phyloP scores from a whole-genome alignment of 2,113 vertebrate genomes.

The Etheostoma cragini region DNA sequence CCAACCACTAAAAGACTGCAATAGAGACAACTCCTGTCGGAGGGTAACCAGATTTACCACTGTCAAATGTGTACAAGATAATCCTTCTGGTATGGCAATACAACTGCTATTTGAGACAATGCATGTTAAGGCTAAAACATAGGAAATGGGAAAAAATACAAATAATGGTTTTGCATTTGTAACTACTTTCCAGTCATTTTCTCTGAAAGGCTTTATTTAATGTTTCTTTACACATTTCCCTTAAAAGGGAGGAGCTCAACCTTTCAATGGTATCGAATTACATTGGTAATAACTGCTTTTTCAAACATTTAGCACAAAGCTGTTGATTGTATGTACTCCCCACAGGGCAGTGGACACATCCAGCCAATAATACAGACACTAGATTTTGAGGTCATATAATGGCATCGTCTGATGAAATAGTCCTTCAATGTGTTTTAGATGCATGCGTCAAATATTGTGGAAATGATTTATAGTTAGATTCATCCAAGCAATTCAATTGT shows the following conservation, averaged over 20 bases:
- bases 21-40: not conserved
- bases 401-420: not conserved
- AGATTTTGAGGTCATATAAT: not conserved
- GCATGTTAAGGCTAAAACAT: not conserved
- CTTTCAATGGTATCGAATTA: not conserved
- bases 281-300: not conserved
- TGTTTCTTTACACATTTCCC: not conserved
- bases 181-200: not conserved
- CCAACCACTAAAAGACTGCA: no score
- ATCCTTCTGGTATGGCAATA: not conserved
- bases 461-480: constrained; percentile 6
- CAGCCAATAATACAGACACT: not conserved
- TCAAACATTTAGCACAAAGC: not conserved
- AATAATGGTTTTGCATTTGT: not conserved
- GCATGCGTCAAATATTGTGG: constrained; percentile 8
- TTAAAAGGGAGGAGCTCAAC: not conserved
- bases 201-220: not conserved
- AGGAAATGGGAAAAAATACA: no score
- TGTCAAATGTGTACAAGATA: not conserved
- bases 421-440: constrained; percentile 4
- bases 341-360: not conserved
- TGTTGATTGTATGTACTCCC: not conserved
- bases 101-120: not conserved
- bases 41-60: not conserved
- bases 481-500: not conserved